These are phyloP conservation scores for Uria aalge DNA, from an alignment of 2,113 vertebrate genomes.

Conservation along the genomic window DNA sequence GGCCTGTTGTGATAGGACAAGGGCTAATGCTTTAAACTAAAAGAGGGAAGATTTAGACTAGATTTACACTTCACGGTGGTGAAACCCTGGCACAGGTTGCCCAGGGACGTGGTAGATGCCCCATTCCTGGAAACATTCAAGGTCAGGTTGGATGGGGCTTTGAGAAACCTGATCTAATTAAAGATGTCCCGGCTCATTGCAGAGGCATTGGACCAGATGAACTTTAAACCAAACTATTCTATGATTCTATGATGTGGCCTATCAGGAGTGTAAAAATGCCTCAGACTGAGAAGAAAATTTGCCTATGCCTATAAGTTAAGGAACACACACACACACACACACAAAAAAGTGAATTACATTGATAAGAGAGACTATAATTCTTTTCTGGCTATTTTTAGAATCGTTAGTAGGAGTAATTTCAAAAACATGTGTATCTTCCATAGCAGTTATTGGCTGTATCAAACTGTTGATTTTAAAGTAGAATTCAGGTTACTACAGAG, in stretches of 20 bases:
- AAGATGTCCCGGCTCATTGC: neutral
- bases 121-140: neutral
- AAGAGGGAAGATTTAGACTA: neutral
- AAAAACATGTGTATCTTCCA: fast-evolving
- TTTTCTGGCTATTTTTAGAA: neutral
- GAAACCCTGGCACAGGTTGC: neutral
- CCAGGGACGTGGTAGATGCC: neutral
- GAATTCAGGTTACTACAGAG: neutral
- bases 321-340: neutral
- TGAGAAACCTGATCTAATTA: neutral
- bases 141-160: neutral
- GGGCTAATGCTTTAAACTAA: neutral
- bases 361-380: neutral
- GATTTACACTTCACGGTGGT: neutral
- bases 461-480: neutral
- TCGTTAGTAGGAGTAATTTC: neutral
- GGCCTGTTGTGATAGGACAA: neutral
- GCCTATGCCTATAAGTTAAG: neutral
- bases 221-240: neutral
- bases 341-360: neutral
- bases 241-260: neutral
- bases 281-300: neutral
- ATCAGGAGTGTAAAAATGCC: neutral
- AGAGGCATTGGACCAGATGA: neutral
- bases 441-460: neutral